Conservation (phyloP, 2,113 vertebrate species). For the Ranitomeya imitator region DNA sequence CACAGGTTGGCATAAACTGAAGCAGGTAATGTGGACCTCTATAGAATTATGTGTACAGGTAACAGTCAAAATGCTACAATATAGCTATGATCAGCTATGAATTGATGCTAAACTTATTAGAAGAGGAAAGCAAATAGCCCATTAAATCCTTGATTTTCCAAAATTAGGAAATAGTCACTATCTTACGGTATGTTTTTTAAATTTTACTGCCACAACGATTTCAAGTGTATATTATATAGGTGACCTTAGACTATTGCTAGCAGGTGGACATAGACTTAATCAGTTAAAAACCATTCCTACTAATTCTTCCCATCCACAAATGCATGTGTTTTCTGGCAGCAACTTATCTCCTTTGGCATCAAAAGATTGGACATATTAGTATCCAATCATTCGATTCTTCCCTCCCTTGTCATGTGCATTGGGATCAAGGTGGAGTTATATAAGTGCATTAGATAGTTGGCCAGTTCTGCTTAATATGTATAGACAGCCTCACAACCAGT, state of each 20-base stretch:
- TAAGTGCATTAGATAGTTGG: too few species aligned
- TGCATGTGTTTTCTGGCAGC: too few species aligned
- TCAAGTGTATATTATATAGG: neutral
- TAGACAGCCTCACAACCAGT: too few species aligned
- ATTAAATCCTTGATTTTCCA: neutral
- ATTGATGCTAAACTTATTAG: neutral
- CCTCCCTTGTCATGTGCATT: neutral
- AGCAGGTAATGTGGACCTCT: neutral
- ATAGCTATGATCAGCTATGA: neutral
- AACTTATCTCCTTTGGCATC: neutral
- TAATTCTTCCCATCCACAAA: too few species aligned
- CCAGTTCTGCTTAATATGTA: too few species aligned
- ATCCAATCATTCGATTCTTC: neutral
- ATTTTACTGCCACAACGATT: neutral
- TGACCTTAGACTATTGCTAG: neutral
- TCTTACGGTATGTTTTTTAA: neutral
- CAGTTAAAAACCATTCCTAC: too few species aligned
- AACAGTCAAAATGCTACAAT: neutral
- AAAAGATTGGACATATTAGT: neutral
- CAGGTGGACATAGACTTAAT: too few species aligned
- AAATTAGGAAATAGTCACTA: neutral
- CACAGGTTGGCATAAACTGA: neutral
- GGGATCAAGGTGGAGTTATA: too few species aligned
- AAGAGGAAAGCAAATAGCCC: neutral
- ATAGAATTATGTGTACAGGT: constrained; percentile 4